Evolutionary conservation across 2,113 vertebrate genomes (phyloP).

Genomic region (Crotophaga sulcirostris): DNA sequence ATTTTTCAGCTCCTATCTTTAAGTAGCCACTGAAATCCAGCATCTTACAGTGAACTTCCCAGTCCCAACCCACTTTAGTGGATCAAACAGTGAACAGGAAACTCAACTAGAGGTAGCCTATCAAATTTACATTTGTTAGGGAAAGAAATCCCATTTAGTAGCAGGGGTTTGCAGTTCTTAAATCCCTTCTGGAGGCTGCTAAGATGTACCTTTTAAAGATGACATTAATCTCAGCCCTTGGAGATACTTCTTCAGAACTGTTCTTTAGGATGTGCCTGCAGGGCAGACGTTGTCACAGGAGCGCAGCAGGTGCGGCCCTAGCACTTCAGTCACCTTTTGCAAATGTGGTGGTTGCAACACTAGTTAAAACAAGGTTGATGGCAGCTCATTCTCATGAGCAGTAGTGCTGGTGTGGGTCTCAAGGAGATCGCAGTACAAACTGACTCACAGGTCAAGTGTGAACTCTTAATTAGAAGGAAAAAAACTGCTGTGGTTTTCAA

Average conservation of each 20-base stretch:
- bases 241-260: background rate
- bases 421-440: background rate
- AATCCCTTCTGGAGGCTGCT: background rate
- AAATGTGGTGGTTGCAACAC: background rate
- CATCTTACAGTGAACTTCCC: background rate
- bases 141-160: background rate
- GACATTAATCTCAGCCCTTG: background rate
- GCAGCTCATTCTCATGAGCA: background rate
- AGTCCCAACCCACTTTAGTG: background rate
- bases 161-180: background rate
- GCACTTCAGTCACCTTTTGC: background rate
- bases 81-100: background rate
- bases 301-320: background rate
- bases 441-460: background rate
- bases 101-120: background rate
- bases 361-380: background rate
- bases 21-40: background rate
- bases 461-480: background rate
- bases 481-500: background rate
- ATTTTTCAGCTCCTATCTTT: background rate
- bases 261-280: background rate
- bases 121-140: background rate
- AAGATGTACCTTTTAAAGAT: background rate
- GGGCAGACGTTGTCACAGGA: background rate
- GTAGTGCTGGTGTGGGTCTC: rapidly evolving